Conservation (phyloP, 2,797 vertebrate species). For the Glossophaga mutica region DNA sequence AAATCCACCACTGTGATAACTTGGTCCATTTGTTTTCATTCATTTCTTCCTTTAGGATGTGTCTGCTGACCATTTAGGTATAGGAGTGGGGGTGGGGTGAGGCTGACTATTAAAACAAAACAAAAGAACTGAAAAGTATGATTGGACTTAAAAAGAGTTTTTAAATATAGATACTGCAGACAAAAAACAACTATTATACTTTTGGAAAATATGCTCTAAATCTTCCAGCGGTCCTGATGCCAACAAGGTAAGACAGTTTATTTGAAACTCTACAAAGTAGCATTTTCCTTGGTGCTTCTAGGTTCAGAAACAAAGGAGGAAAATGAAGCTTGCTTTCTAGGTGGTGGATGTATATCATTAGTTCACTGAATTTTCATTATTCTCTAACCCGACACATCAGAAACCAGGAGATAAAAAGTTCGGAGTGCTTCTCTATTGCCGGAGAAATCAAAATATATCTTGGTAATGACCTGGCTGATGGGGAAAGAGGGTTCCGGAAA, state of each 20-base stretch:
- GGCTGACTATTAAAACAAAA: neutral
- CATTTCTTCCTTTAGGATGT: neutral
- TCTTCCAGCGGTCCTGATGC: neutral
- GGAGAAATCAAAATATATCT: neutral
- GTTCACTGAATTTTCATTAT: neutral
- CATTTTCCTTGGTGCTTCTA: neutral
- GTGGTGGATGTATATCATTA: neutral
- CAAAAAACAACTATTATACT: neutral
- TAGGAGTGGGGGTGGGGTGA: neutral
- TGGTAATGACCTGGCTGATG: neutral
- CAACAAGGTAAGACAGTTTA: neutral
- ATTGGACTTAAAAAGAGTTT: neutral
- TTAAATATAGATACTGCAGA: neutral
- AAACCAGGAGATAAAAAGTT: neutral
- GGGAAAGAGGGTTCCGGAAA: neutral
- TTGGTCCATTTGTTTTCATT: neutral
- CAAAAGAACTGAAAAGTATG: neutral
- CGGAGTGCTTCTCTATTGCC: neutral
- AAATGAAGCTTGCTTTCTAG: neutral
- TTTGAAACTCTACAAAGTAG: neutral
- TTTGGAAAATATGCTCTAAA: neutral
- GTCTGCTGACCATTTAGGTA: neutral
- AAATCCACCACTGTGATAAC: neutral
- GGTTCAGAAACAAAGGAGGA: slow-evolving; percentile 30
- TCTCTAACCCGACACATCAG: neutral